Evolutionary conservation across 2,113 vertebrate genomes (phyloP).

Genomic region (Pterocles burchelli): DNA sequence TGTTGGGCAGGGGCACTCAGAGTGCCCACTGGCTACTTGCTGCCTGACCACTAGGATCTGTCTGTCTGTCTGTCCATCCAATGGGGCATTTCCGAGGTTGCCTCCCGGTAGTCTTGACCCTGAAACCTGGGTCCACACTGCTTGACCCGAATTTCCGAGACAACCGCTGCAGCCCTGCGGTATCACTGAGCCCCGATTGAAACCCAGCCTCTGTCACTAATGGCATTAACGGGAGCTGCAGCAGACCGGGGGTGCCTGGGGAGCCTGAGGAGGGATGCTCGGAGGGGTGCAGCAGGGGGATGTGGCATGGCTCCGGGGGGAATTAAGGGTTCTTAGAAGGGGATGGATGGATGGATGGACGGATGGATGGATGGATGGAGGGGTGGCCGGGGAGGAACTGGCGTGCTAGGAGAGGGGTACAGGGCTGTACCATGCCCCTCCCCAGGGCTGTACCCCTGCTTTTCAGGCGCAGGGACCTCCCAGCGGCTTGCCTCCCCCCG

Average conservation of each 20-base stretch:
- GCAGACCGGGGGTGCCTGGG: slow-evolving; percentile 68
- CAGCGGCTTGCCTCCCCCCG: rapidly evolving
- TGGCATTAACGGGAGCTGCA: slow-evolving; percentile 67
- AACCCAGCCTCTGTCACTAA: slow-evolving; percentile 71
- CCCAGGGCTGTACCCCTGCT: rapidly evolving
- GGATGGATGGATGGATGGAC: background rate
- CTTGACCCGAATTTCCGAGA: slow-evolving; percentile 72
- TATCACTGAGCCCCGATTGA: slow-evolving; percentile 67
- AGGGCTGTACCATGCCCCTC: background rate
- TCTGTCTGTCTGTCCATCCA: background rate
- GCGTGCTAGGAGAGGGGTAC: background rate
- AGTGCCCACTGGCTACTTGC: background rate
- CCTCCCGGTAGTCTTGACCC: slow-evolving; percentile 64
- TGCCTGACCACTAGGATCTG: background rate
- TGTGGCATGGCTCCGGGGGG: background rate
- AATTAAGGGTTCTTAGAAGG: background rate
- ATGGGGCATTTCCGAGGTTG: slow-evolving; percentile 5
- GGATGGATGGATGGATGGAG: background rate
- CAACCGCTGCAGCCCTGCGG: slow-evolving; percentile 45
- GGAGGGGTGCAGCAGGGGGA: background rate
- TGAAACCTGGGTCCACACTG: slow-evolving; percentile 52
- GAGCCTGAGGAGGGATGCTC: background rate
- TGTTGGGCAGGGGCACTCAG: background rate
- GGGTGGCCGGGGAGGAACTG: background rate
- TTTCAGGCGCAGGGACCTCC: too few species aligned